A percentile compares a stretch with the other conserved stretches of the same genome.
Evolutionary conservation across 2,797 vertebrate species (phyloP).

Genomic region (Gouania willdenowi): DNA sequence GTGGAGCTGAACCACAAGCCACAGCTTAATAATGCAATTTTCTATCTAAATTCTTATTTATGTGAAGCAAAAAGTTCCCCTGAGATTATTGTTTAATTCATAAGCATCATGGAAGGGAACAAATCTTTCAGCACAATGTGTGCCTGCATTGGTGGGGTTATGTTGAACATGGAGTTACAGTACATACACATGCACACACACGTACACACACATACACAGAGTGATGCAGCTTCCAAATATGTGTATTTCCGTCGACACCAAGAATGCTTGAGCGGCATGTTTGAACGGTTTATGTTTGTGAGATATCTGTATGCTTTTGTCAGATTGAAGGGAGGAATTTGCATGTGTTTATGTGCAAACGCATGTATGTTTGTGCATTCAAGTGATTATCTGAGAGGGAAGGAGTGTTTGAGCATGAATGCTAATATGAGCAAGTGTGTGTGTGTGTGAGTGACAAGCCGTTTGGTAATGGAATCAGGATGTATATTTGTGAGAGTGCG

Average conservation of each 20-base stretch:
- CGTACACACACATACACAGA: no score
- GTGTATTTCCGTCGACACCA: constrained; percentile 23
- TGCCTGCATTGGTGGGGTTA: constrained; percentile 30
- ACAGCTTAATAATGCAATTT: constrained; percentile 73
- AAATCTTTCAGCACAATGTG: constrained; percentile 65
- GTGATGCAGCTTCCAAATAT: constrained; percentile 31
- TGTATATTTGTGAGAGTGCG: not conserved
- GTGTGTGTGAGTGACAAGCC: constrained; percentile 62
- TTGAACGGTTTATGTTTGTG: constrained; percentile 51
- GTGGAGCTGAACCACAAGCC: constrained; percentile 36
- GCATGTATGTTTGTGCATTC: constrained; percentile 60
- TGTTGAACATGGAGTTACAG: constrained; percentile 27
- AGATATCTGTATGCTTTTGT: constrained; percentile 42
- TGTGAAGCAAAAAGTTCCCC: constrained; percentile 68
- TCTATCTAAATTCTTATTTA: constrained; percentile 74
- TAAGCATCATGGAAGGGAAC: constrained; percentile 58
- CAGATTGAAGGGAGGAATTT: constrained; percentile 55
- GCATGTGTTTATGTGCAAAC: constrained; percentile 59
- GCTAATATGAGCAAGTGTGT: constrained; percentile 63
- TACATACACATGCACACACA: no score
- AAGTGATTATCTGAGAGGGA: constrained; percentile 57
- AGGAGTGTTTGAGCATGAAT: constrained; percentile 56
- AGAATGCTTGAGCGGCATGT: constrained; percentile 34
- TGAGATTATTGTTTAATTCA: constrained; percentile 70
- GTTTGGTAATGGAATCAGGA: constrained; percentile 48